phyloP scores from a whole-genome alignment of 1,140 invertebrate species.

The Macrostomum lignano region DNA sequence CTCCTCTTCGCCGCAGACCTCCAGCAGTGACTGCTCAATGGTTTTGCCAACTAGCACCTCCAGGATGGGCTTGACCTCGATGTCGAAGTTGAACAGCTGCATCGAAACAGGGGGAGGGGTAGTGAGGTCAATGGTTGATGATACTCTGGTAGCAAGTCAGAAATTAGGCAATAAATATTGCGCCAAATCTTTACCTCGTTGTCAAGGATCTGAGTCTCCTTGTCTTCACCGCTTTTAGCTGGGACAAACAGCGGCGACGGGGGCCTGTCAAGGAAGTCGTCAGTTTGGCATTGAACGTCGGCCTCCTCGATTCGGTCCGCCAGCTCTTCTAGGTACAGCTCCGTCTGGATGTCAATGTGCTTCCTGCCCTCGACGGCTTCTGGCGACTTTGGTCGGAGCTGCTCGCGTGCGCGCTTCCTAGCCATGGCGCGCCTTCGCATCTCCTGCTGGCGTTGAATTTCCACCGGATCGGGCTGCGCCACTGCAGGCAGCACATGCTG shows the following conservation, averaged over 20 bases:
- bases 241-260: constrained; percentile 40
- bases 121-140: constrained; percentile 1
- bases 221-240: constrained; percentile 46
- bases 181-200: constrained; percentile 38
- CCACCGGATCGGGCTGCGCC: constrained; percentile 27
- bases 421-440: constrained; percentile 19
- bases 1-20: constrained; percentile 35
- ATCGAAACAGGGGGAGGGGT: constrained; percentile 8
- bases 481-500: constrained; percentile 34
- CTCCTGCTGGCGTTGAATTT: constrained; percentile 26
- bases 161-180: constrained; percentile 2
- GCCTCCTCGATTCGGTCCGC: constrained; percentile 32
- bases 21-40: constrained; percentile 50
- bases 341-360: constrained; percentile 56
- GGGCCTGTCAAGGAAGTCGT: constrained; percentile 49
- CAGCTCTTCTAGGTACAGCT: constrained; percentile 53
- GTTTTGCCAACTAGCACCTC: constrained; percentile 59
- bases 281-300: constrained; percentile 50
- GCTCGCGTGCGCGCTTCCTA: constrained; percentile 23
- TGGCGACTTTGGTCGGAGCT: constrained; percentile 19
- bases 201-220: constrained; percentile 49
- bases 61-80: constrained; percentile 53
- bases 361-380: constrained; percentile 40
- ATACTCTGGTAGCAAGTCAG: not conserved
- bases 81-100: constrained; percentile 44